Conservation (phyloP, 2,888 invertebrate species). For the Agrypnus murinus region DNA sequence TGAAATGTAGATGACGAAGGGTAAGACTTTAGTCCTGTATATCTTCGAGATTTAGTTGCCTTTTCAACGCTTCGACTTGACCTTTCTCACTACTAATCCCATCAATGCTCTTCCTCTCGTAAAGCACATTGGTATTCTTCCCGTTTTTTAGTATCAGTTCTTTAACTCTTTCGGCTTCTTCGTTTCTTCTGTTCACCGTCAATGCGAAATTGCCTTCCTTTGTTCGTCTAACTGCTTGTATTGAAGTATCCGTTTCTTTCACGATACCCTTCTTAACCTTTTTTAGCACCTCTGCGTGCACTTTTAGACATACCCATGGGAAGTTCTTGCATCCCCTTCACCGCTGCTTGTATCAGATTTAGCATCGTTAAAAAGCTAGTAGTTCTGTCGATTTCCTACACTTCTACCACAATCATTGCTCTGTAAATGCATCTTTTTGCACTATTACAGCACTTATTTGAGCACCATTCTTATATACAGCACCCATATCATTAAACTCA, state of each 20-base stretch:
- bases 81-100: background rate
- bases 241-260: background rate
- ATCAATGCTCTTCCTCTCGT: background rate
- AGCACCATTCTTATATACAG: background rate
- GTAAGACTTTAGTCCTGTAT: constrained; percentile 15
- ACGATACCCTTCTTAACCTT: background rate
- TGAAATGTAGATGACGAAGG: background rate
- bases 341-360: background rate
- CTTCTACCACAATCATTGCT: no score
- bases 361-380: background rate
- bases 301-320: background rate
- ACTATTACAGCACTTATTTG: no score
- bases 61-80: background rate
- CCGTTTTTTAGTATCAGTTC: background rate
- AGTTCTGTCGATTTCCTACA: no score
- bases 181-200: background rate
- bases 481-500: background rate
- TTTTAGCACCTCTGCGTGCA: background rate
- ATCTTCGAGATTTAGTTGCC: background rate
- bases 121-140: background rate
- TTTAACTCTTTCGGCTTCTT: background rate
- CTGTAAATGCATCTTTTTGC: no score
- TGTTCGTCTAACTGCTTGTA: background rate
- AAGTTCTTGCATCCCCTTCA: background rate
- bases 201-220: background rate